These are phyloP conservation scores for Pelusios castaneus DNA, from an alignment of 2,113 vertebrate species.

Conservation along the genomic window DNA sequence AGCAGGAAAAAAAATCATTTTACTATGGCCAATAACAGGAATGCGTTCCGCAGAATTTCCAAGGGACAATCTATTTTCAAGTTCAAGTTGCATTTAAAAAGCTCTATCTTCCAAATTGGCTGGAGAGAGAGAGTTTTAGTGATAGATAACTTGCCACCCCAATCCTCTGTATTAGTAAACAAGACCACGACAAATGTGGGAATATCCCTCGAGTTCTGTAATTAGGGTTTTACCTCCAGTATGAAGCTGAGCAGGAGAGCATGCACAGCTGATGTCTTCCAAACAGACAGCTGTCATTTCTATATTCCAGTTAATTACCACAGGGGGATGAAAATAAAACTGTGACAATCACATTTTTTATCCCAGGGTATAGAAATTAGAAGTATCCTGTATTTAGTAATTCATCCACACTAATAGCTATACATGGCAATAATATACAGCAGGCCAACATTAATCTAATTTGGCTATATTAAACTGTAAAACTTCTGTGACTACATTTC, in stretches of 20 bases:
- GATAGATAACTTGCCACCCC: not conserved
- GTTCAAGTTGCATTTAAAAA: not conserved
- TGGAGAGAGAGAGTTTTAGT: not conserved
- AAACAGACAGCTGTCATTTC: not conserved
- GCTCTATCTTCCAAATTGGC: not conserved
- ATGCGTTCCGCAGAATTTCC: rapidly evolving
- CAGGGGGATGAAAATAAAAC: not conserved
- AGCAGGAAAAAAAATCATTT: not conserved
- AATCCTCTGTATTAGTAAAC: not conserved
- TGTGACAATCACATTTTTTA: not conserved
- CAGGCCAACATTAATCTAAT: not conserved
- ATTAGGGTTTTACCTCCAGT: not conserved
- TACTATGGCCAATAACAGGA: not conserved
- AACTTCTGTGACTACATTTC: not conserved
- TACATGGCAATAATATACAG: not conserved
- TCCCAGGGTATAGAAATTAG: not conserved
- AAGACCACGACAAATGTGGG: not conserved
- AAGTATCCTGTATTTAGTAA: not conserved
- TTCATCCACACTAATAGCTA: not conserved
- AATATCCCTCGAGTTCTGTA: not conserved
- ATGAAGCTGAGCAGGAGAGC: not conserved
- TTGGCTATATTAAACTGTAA: too few species aligned
- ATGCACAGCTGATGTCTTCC: not conserved
- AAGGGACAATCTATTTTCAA: not conserved
- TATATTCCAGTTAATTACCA: not conserved